Evolutionary conservation across 2,888 invertebrate genomes (phyloP), one percentile per base, ranked within the genome.

Genomic region (Amphipoea oculea): DNA sequence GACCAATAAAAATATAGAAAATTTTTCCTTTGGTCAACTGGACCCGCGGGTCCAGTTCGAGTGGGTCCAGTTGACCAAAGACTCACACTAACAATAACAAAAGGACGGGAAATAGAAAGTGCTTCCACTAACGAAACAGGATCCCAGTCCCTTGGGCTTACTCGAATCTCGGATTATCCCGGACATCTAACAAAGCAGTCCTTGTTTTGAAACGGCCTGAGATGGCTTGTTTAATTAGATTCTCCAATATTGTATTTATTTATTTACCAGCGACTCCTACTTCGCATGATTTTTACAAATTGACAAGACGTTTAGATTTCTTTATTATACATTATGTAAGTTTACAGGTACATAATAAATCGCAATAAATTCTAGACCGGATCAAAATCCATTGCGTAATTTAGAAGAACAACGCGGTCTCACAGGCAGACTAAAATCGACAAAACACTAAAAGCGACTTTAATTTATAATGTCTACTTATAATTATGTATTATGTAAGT

Each of bases 71-170:
- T n/a, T n/a, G n/a, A n/a, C n/a, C n/a, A n/a, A n/a, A n/a, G n/a
- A n/a, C n/a, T n/a, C n/a, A n/a, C n/a, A 5, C 23, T 23, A 81
- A 79, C 29, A 70, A 63, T 70, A 79, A 54, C 54, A 60, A 66
- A 6, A 45, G 48, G 7, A 14, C 5, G 36, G 42, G 12, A 66
- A 60, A 69, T 36, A 9, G n/a, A 40, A 67, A 72, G 7, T 4
- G 14, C n/a, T 68, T n/a, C 36, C 40, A 51, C 48, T 73, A 63
- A 79, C 23, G 68, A 63, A 82, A 78, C 78, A 48, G 54, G 57
- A 79, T 23, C 36, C 42, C 54, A 11, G 48, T 62, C 73, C 79
- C 73, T 42, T 14, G 62, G 72, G 73, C 17, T 20, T 29, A 45
- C n/a, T 20, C 23, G n/a, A 60, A 57, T 2, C 73, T 63, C 63